Evolutionary conservation across 2,113 vertebrate genomes (phyloP).

Genomic region (Anoplopoma fimbria): DNA sequence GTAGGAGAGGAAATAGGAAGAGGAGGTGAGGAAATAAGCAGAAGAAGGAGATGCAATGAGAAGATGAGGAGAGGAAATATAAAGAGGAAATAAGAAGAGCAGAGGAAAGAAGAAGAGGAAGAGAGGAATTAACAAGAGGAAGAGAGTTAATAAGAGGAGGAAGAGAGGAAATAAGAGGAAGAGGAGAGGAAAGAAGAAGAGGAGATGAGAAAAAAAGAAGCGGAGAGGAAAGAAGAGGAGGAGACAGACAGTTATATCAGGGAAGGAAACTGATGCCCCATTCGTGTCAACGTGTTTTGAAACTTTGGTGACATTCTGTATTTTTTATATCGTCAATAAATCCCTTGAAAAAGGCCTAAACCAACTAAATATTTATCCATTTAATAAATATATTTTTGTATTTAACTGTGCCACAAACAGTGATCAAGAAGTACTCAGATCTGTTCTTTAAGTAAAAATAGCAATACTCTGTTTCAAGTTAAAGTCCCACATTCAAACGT

Average conservation of each 20-base stretch:
- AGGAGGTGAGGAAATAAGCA: background rate
- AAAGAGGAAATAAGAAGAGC: background rate
- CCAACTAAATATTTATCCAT: background rate
- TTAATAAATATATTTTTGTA: background rate
- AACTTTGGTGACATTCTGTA: background rate
- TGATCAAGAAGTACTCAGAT: no score
- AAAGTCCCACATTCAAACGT: no score
- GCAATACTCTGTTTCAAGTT: no score
- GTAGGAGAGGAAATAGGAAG: background rate
- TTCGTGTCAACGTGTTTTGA: background rate
- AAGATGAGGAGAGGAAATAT: background rate
- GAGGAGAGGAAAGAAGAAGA: background rate
- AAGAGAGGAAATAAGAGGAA: background rate
- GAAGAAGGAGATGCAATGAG: no score
- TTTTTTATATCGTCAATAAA: background rate
- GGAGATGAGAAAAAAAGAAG: background rate
- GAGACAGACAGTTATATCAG: background rate
- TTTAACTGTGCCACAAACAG: no score
- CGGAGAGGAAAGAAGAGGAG: background rate
- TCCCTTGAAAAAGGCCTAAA: conserved; percentile 3
- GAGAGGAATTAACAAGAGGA: background rate
- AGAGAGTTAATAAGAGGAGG: background rate
- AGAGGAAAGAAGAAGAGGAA: background rate
- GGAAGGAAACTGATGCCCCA: conserved; percentile 21
- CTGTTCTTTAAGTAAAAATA: no score